These are phyloP conservation scores for Eupeodes corollae DNA, from an alignment of 1,140 invertebrate genomes.

Conservation along the genomic window DNA sequence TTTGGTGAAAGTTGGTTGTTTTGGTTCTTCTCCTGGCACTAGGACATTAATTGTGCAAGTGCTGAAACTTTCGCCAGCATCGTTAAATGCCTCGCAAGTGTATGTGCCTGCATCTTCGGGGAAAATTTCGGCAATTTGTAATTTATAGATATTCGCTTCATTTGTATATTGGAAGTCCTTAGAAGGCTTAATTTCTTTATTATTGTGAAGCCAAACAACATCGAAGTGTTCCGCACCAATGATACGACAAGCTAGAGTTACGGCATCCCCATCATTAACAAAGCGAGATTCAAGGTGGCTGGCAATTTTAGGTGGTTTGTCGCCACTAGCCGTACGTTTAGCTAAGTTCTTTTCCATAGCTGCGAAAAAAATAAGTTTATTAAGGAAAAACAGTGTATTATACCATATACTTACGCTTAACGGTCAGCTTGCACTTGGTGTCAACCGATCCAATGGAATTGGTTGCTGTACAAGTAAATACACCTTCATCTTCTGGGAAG, in stretches of 20 bases:
- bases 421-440: conserved; percentile 69
- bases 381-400: neutral
- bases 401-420: conserved; percentile 61
- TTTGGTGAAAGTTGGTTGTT: conserved; percentile 71
- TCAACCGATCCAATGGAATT: conserved; percentile 77
- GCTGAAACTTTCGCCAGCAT: conserved; percentile 85
- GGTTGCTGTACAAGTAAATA: conserved; percentile 76
- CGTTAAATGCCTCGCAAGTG: conserved; percentile 93
- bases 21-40: conserved; percentile 76
- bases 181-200: conserved; percentile 91
- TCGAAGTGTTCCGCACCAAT: conserved; percentile 81
- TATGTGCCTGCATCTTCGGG: conserved; percentile 81
- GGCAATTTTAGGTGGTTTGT: conserved; percentile 71
- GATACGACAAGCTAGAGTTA: conserved; percentile 74
- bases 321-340: conserved; percentile 41
- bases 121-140: conserved; percentile 88
- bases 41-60: conserved; percentile 74
- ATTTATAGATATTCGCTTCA: conserved; percentile 80
- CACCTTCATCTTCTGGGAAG: conserved; percentile 87
- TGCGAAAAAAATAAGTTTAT: conserved; percentile 22
- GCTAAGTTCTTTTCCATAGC: conserved; percentile 48
- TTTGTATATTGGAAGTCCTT: conserved; percentile 91
- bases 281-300: conserved; percentile 68
- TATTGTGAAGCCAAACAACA: conserved; percentile 90
- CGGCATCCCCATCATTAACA: conserved; percentile 76